A percentile compares a stretch with the other conserved stretches of the same genome.
Evolutionary conservation across 2,113 vertebrate species (phyloP).

Genomic region (Amazona guildingii): DNA sequence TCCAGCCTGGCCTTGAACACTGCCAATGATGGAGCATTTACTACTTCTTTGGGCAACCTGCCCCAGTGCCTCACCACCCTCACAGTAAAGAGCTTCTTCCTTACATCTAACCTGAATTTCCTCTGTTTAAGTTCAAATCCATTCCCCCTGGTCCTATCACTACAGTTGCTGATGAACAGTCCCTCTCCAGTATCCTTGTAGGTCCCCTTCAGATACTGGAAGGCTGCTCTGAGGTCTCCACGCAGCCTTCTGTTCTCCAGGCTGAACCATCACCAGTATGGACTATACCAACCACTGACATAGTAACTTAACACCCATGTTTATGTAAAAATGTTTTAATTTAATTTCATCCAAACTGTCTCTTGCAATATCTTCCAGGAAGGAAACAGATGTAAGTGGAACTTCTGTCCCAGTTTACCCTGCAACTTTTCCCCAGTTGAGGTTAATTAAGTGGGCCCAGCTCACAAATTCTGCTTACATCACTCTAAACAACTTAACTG

Average conservation of each 20-base stretch:
- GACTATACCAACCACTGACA: rapidly evolving
- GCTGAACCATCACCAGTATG: not conserved
- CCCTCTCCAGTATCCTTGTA: not conserved
- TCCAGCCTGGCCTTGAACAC: not conserved
- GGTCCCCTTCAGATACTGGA: not conserved
- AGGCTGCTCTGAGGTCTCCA: not conserved
- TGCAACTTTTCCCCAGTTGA: not conserved
- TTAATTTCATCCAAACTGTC: not conserved
- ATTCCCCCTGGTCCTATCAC: not conserved
- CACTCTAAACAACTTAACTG: not conserved
- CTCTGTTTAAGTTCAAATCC: not conserved
- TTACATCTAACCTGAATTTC: not conserved
- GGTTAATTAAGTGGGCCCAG: not conserved
- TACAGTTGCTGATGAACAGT: not conserved
- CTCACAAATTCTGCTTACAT: not conserved
- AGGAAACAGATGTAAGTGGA: rapidly evolving
- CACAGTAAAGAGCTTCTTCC: not conserved
- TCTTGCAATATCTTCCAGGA: not conserved
- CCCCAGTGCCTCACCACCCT: not conserved
- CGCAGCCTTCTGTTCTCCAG: not conserved
- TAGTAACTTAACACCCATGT: not conserved
- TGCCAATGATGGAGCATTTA: not conserved
- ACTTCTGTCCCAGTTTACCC: not conserved
- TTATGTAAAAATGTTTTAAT: not conserved
- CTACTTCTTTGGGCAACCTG: not conserved